These are phyloP conservation scores for Hydropotes inermis DNA, from an alignment of 2,113 vertebrate genomes.

Conservation along the genomic window DNA sequence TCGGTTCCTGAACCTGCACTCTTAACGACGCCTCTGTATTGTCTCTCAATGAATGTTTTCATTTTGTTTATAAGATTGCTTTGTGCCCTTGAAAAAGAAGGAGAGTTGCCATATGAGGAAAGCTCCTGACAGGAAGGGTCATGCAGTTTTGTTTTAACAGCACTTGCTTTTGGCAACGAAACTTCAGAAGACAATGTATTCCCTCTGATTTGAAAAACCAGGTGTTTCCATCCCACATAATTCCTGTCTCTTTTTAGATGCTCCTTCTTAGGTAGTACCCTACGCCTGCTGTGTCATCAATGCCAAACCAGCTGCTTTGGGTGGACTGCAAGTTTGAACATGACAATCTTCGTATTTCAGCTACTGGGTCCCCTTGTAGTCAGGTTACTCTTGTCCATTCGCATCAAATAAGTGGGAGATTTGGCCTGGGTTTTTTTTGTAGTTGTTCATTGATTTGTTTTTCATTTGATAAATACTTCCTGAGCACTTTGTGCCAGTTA, in stretches of 20 bases:
- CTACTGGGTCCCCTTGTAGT: not conserved
- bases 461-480: not conserved
- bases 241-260: slow-evolving; percentile 56
- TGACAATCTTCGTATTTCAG: slow-evolving; percentile 5
- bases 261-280: slow-evolving; percentile 51
- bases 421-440: not conserved
- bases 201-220: slow-evolving; percentile 48
- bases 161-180: slow-evolving; percentile 35
- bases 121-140: slow-evolving; percentile 29
- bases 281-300: slow-evolving; percentile 37
- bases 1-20: not conserved
- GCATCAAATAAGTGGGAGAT: not conserved
- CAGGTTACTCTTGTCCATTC: not conserved
- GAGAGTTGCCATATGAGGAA: not conserved
- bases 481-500: not conserved
- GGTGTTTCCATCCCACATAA: slow-evolving; percentile 56
- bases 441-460: not conserved
- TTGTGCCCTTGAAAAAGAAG: not conserved
- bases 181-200: slow-evolving; percentile 37
- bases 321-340: slow-evolving; percentile 50
- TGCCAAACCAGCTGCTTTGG: slow-evolving; percentile 21
- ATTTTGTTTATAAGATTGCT: not conserved
- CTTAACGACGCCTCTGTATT: not conserved
- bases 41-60: not conserved
- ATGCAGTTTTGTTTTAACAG: not conserved